These are phyloP conservation scores for Leucophora obtusa DNA, from an alignment of 2,888 invertebrate genomes.

Conservation along the genomic window DNA sequence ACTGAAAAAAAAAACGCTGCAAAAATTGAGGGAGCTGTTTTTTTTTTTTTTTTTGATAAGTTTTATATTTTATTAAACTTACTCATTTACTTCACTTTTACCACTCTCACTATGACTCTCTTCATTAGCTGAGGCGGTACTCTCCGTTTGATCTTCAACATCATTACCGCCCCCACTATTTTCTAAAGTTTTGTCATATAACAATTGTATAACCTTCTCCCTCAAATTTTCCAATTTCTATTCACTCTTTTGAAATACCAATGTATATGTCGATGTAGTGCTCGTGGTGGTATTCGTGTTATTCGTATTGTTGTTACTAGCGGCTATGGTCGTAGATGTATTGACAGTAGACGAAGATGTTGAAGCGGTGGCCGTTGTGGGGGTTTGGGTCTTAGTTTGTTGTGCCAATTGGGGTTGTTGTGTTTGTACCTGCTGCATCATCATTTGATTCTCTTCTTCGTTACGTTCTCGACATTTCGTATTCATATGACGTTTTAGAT, in stretches of 20 bases:
- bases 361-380: constrained; percentile 2
- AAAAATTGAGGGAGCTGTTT: constrained; percentile 34
- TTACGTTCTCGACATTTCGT: constrained; percentile 78
- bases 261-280: constrained; percentile 68
- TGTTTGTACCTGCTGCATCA: constrained; percentile 73
- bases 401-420: constrained; percentile 63
- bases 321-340: constrained; percentile 40
- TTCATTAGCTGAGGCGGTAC: background rate
- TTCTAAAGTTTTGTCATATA: constrained; percentile 53
- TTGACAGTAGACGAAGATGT: background rate
- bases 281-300: constrained; percentile 7
- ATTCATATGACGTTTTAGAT: constrained; percentile 78
- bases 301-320: background rate
- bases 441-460: constrained; percentile 74
- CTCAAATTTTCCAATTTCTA: constrained; percentile 66
- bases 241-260: constrained; percentile 75
- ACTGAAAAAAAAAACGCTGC: constrained; percentile 17
- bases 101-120: constrained; percentile 1
- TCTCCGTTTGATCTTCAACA: constrained; percentile 2
- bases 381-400: constrained; percentile 27
- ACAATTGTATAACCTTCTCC: constrained; percentile 60
- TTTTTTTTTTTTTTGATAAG: background rate
- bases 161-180: background rate
- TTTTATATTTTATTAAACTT: background rate
- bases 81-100: constrained; percentile 11